Evolutionary conservation across 2,113 vertebrate species (phyloP).

Genomic region (Chloroceryle aenea): DNA sequence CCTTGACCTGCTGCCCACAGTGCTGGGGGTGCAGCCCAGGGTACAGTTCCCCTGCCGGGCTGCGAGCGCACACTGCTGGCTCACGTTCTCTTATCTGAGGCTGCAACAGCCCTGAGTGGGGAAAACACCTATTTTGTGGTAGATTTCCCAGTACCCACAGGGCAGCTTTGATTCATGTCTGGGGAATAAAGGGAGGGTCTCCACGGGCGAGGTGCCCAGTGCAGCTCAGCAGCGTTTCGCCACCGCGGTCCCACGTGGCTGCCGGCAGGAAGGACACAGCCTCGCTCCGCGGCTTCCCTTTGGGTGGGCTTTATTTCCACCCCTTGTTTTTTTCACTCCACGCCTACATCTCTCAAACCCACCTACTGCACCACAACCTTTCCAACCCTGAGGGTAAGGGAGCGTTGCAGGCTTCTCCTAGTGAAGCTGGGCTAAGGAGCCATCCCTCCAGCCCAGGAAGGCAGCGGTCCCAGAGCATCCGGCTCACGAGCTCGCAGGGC

Average conservation of each 20-base stretch:
- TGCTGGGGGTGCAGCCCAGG: not conserved
- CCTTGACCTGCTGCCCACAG: not conserved
- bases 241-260: not conserved
- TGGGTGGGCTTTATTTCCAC: not conserved
- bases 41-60: not conserved
- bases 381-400: not conserved
- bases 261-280: not conserved
- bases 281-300: not conserved
- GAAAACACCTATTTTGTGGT: not conserved
- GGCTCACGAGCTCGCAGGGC: not conserved
- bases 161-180: not conserved
- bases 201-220: accelerated
- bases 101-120: not conserved
- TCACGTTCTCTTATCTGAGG: not conserved
- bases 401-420: not conserved
- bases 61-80: not conserved
- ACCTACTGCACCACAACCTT: not conserved
- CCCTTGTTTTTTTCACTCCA: not conserved
- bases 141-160: not conserved
- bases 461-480: not conserved
- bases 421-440: not conserved
- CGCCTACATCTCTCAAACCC: not conserved
- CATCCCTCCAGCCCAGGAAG: not conserved
- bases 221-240: not conserved
- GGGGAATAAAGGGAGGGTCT: not conserved